Base-by-base conservation (phyloP, 2,113 vertebrate genomes). In the Serilophus lunatus region DNA sequence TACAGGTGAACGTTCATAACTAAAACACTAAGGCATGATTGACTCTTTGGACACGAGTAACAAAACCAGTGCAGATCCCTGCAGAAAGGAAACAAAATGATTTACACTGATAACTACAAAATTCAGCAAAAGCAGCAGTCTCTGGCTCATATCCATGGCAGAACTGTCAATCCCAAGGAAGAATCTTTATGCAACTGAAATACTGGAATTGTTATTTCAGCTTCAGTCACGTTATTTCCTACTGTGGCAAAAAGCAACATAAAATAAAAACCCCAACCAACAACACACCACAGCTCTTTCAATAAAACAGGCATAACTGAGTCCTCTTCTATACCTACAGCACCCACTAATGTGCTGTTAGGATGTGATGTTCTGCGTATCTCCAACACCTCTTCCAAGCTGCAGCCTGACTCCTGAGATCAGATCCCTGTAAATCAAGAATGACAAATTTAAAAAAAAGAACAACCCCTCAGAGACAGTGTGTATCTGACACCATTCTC, bases 321-420 rank as follows among this genome's bases (percentile, higher is more conserved):
- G 78, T 33, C 56, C 13, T 70, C 18, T 78, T 26, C 75, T 35
- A 57, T 42, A 40, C n/a, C 12, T 38, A 26, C 28, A 26, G 28
- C 0, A 0, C 20, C 42, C 72, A 72, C 33, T 2, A 6, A 65
- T 1, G 8, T 22, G 15, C 45, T 19, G 3, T 7, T 61, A 65
- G 38, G 83, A 56, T 18, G 25, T 4, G 4, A 38, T 22, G 12
- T 68, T 87, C 38, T 33, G 33, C 24, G 7, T 12, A 75, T 44
- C 38, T 53, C 40, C 57, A 75, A 31, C n/a, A 28, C 28, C 42
- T 69, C 40, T 51, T 47, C 33, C 31, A 29, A 47, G 64, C 54
- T 19, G 7, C 0, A 3, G 28, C 36, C 57, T 47, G n/a, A 61
- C 50, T 66, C 33, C 20, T 57, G 36, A 65, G 36, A 63, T 7